These are phyloP conservation scores for Lacanobia wlatinum DNA, from an alignment of 2,888 invertebrate species.

Conservation along the genomic window DNA sequence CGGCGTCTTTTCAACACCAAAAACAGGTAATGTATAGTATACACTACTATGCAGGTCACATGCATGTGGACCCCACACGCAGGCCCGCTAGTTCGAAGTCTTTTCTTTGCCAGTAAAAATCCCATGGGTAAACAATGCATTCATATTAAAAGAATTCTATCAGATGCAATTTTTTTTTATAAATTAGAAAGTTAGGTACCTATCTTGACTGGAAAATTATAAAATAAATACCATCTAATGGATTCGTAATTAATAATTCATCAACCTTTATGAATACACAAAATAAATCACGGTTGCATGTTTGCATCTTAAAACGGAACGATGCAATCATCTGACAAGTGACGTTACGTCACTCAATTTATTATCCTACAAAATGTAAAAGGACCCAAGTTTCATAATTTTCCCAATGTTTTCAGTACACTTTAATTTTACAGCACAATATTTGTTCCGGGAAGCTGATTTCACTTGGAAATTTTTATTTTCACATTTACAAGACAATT, in stretches of 20 bases:
- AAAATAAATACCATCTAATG: neutral
- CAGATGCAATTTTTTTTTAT: neutral
- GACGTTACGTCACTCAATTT: constrained; percentile 55
- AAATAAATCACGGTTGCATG: neutral
- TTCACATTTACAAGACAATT: constrained; percentile 64
- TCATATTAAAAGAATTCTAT: neutral
- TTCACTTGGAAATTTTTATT: constrained; percentile 42
- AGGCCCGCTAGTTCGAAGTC: constrained; percentile 10
- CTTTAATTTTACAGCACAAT: neutral
- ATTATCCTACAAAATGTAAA: constrained; percentile 65
- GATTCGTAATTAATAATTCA: neutral
- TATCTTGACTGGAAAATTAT: too few species aligned
- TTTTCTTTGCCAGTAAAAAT: neutral
- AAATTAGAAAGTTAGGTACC: neutral
- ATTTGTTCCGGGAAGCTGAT: constrained; percentile 55
- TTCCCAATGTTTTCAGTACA: neutral
- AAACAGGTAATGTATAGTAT: neutral
- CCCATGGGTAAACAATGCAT: constrained; percentile 14
- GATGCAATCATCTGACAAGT: constrained; percentile 73
- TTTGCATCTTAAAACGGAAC: constrained; percentile 59
- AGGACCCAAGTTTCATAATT: constrained; percentile 28
- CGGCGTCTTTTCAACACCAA: neutral
- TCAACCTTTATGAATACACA: neutral
- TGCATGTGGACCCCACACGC: neutral
- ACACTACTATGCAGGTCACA: neutral